phyloP scores from a whole-genome alignment of 2,113 vertebrate species.

The Anoplopoma fimbria region DNA sequence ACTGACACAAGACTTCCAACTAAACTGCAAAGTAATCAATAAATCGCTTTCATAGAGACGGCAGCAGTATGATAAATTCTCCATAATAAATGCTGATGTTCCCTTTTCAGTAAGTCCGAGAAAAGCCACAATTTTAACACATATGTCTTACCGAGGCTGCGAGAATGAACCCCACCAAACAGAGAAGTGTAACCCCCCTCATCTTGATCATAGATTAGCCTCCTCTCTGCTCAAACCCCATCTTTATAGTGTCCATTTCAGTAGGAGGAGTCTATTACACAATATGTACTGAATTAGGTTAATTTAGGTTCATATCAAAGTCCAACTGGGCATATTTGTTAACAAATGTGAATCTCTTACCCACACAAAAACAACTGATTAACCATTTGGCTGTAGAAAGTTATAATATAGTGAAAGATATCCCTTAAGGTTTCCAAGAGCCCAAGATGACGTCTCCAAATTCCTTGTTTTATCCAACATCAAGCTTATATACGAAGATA shows the following conservation, averaged over 20 bases:
- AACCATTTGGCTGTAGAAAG: background rate
- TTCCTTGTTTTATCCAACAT: no score
- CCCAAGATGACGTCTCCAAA: no score
- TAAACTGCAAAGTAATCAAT: background rate
- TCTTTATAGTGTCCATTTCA: background rate
- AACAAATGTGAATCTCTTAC: background rate
- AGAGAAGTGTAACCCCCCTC: slow-evolving; percentile 27
- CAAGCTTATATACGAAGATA: background rate
- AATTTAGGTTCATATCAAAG: background rate
- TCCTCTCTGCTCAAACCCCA: background rate
- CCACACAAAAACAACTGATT: background rate
- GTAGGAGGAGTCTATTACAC: background rate
- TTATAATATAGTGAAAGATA: background rate
- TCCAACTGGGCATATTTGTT: background rate
- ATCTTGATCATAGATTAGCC: slow-evolving; percentile 1
- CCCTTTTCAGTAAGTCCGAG: background rate
- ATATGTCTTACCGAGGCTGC: background rate
- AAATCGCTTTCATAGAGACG: background rate
- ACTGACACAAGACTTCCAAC: slow-evolving; percentile 10
- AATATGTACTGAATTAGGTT: background rate
- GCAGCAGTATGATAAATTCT: background rate
- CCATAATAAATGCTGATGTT: background rate
- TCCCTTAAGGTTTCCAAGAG: no score
- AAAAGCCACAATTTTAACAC: background rate
- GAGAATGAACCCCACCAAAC: slow-evolving; percentile 1